Conservation (phyloP, 2,888 invertebrate genomes). For the Pristionchus maxplancki region DNA sequence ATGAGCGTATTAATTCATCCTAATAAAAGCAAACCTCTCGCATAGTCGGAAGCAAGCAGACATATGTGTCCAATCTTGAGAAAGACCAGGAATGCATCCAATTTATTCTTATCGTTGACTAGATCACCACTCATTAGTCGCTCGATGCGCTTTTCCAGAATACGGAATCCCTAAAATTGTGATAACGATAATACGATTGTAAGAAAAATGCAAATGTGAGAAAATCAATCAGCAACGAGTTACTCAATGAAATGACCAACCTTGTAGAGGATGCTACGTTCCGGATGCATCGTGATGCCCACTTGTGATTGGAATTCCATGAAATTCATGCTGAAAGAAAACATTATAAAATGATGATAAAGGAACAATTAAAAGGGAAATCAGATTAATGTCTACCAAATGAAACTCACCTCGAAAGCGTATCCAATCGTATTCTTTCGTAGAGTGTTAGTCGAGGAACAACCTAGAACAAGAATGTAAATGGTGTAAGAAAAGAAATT, state of each 20-base stretch:
- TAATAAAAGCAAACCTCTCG: conserved; percentile 85
- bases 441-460: conserved; percentile 15
- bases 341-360: neutral
- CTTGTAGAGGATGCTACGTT: conserved; percentile 58
- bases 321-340: conserved; percentile 56
- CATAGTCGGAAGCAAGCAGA: conserved; percentile 91
- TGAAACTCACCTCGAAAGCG: conserved; percentile 24
- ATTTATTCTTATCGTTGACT: conserved; percentile 48
- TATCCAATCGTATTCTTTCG: conserved; percentile 44
- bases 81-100: conserved; percentile 82
- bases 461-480: neutral
- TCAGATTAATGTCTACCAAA: neutral
- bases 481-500: neutral
- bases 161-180: conserved; percentile 43
- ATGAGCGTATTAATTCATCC: neutral
- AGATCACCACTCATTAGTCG: conserved; percentile 52
- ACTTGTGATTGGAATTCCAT: conserved; percentile 53
- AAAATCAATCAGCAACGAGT: neutral
- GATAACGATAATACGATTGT: neutral
- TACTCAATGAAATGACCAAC: conserved; percentile 27
- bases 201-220: neutral
- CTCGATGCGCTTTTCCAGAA: conserved; percentile 43
- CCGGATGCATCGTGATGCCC: conserved; percentile 39
- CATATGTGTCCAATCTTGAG: conserved; percentile 96
- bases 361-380: neutral